Evolutionary conservation across 2,888 invertebrate species (phyloP).

Genomic region (Ophonus ardosiacus): DNA sequence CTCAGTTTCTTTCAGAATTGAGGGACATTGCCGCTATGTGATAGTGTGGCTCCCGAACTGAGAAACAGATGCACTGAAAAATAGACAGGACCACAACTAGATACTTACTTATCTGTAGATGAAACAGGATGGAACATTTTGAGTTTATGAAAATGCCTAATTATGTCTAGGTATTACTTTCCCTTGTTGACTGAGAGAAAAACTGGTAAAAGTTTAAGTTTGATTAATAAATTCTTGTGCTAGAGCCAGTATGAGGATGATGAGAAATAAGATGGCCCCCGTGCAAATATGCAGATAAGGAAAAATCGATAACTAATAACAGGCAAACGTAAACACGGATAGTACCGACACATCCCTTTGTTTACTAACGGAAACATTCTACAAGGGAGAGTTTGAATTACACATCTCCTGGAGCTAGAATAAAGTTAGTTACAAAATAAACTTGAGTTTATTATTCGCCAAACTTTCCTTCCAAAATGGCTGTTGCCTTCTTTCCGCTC

Average conservation of each 20-base stretch:
- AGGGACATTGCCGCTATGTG: too few species aligned
- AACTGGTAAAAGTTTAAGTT: too few species aligned
- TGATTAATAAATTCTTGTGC: slow-evolving; percentile 10
- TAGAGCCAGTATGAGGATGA: neutral
- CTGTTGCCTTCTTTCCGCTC: slow-evolving; percentile 58
- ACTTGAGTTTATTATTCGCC: slow-evolving; percentile 64
- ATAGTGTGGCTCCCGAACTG: too few species aligned
- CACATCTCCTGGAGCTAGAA: slow-evolving; percentile 64
- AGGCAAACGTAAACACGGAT: slow-evolving; percentile 62
- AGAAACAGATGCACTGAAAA: too few species aligned
- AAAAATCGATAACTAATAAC: slow-evolving; percentile 64
- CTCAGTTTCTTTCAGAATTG: too few species aligned
- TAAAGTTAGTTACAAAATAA: slow-evolving; percentile 64
- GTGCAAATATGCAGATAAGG: slow-evolving; percentile 62
- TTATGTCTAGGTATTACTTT: too few species aligned
- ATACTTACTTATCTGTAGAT: too few species aligned
- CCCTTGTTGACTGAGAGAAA: too few species aligned
- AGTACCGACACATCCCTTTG: slow-evolving; percentile 62
- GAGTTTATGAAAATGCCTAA: too few species aligned
- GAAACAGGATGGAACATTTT: too few species aligned
- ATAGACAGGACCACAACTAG: too few species aligned
- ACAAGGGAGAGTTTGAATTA: slow-evolving; percentile 64
- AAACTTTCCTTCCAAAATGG: slow-evolving; percentile 64
- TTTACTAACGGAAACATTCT: slow-evolving; percentile 64
- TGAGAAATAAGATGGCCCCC: slow-evolving; percentile 2